Evolutionary conservation across 2,888 invertebrate species (phyloP), one percentile per base, ranked within the genome.

Genomic region (Phaonia tiefii): DNA sequence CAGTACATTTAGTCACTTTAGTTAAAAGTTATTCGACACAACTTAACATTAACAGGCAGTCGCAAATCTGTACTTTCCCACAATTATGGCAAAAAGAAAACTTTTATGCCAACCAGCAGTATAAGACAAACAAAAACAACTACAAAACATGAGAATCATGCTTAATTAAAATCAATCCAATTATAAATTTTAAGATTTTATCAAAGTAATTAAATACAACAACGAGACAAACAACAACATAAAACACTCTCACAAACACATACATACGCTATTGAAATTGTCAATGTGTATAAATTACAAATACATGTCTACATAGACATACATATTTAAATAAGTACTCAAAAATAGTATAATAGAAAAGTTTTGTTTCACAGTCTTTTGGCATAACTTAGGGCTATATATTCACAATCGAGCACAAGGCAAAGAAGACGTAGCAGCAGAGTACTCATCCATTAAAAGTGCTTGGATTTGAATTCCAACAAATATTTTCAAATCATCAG

Each of bases 141-240:
- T 15, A 58, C 15, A 37, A 8, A 37, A 63, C 13, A 42, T 42
- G 22, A 22, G 37, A 63, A 39, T 42, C 63, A 63, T 63, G 63
- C 20, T 42, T 13, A 20, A 63, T 63, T 63, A 39, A 63, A 63
- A 63, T 63, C 63, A 63, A 63, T 63, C 63, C 63, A 63, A 63
- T 63, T 63, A 63, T 37, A 22, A 63, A 22, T 42, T 63, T 72
- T 72, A 63, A 39, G 81, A 75, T 78, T 42, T 20, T 78, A 81
- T 78, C 81, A 63, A 39, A 26, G 81, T 78, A 78, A 81, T 78
- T 81, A 81, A 75, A 78, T 75, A 63, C 67, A 54, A 75, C 72
- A 42, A 63, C 20, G 13, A 2, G 17, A 10, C 37, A 37, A 60
- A 39, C 60, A 51, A 22, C 51, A 51, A 3, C 51, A 20, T 22